A percentile compares a stretch with the other conserved stretches of the same genome.
Conservation (phyloP, 2,888 invertebrate species). For the Drosophila anomelani region DNA sequence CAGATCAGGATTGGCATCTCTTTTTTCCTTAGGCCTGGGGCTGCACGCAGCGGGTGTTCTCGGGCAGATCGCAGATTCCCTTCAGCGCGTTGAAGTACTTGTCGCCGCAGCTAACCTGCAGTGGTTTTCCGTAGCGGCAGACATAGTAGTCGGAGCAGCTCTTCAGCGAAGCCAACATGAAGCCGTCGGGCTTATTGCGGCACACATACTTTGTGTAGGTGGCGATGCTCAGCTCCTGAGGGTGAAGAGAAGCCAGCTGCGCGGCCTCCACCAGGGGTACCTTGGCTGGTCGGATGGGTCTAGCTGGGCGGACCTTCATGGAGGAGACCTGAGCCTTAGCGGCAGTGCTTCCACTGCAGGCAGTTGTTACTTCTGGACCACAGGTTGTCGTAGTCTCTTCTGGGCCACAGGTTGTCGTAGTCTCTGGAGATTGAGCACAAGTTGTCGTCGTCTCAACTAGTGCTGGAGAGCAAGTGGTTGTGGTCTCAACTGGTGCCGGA, state of each 20-base stretch:
- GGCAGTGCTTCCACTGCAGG: constrained; percentile 11
- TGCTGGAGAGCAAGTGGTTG: constrained; percentile 12
- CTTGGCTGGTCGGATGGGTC: constrained; percentile 32
- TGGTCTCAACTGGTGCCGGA: constrained; percentile 4
- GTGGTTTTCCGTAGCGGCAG: constrained; percentile 68
- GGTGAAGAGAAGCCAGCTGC: constrained; percentile 4
- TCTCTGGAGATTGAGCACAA: constrained; percentile 18
- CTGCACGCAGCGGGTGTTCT: constrained; percentile 75
- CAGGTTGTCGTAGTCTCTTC: constrained; percentile 23
- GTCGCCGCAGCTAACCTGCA: constrained; percentile 70
- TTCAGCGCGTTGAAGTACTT: constrained; percentile 77
- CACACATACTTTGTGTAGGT: constrained; percentile 69
- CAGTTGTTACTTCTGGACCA: constrained; percentile 18
- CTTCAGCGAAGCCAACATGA: constrained; percentile 73
- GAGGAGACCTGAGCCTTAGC: constrained; percentile 34
- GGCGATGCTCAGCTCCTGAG: constrained; percentile 51
- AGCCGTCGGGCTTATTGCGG: constrained; percentile 73
- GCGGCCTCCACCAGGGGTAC: constrained; percentile 23
- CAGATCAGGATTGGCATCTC: not conserved
- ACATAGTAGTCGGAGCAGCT: constrained; percentile 79
- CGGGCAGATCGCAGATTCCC: constrained; percentile 79
- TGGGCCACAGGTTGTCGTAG: constrained; percentile 19
- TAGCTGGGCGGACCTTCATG: constrained; percentile 49
- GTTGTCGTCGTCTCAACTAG: not conserved
- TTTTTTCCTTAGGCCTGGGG: constrained; percentile 33